phyloP scores from a whole-genome alignment of 2,888 invertebrate genomes.

The Noctuana brunneofusca region DNA sequence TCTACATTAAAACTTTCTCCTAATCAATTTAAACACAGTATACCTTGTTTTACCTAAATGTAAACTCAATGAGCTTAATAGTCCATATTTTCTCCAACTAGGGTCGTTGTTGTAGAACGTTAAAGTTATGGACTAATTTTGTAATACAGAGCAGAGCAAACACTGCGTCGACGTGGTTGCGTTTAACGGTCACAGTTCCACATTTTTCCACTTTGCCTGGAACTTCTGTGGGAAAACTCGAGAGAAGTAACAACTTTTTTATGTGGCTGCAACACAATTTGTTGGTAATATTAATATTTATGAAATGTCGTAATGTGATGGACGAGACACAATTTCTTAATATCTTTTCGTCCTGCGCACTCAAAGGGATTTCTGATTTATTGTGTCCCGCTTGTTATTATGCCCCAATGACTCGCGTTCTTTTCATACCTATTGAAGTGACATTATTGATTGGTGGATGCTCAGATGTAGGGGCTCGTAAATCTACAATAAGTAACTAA shows the following conservation, averaged over 20 bases:
- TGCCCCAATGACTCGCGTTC: slow-evolving; percentile 45
- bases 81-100: neutral
- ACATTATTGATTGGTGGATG: slow-evolving; percentile 40
- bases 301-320: slow-evolving; percentile 33
- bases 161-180: slow-evolving; percentile 44
- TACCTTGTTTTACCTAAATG: neutral
- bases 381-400: slow-evolving; percentile 46
- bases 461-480: slow-evolving; percentile 28
- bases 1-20: too few species aligned
- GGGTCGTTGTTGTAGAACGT: slow-evolving; percentile 1
- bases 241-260: slow-evolving; percentile 29
- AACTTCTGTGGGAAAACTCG: slow-evolving; percentile 6
- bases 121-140: slow-evolving; percentile 38
- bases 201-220: slow-evolving; percentile 41
- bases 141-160: slow-evolving; percentile 46
- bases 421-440: slow-evolving; percentile 41
- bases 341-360: slow-evolving; percentile 39
- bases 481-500: slow-evolving; percentile 30
- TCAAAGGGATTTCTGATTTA: slow-evolving; percentile 48
- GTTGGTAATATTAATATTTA: slow-evolving; percentile 24
- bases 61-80: neutral
- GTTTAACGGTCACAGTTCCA: slow-evolving; percentile 46
- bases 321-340: slow-evolving; percentile 38
- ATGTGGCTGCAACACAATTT: slow-evolving; percentile 7
- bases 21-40: too few species aligned